These are phyloP conservation scores for Antedon mediterranea DNA, from an alignment of 53 echinoderm and acorn worm genomes.

Conservation along the genomic window DNA sequence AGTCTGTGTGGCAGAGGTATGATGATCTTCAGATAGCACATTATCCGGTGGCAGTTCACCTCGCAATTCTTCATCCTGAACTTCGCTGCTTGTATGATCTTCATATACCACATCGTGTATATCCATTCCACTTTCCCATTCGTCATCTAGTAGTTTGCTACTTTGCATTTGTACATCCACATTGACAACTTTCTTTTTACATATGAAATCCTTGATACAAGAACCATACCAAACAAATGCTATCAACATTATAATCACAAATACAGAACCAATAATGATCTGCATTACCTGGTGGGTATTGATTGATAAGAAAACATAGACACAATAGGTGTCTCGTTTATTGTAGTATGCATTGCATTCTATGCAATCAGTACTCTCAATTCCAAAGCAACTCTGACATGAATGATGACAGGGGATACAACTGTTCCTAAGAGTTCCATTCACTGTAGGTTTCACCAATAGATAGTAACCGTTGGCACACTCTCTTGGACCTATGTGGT, in stretches of 20 bases:
- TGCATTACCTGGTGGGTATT: background rate
- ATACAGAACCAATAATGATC: background rate
- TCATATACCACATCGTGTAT: background rate
- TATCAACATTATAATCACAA: background rate
- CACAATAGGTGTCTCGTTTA: slow-evolving; percentile 56
- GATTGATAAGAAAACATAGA: background rate
- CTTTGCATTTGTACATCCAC: background rate
- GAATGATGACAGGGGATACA: slow-evolving; percentile 51
- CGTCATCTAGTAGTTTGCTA: background rate
- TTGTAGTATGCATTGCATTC: slow-evolving; percentile 40
- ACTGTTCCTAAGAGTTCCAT: slow-evolving; percentile 39
- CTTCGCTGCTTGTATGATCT: too few relatives aligned
- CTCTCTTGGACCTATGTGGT: slow-evolving; percentile 51
- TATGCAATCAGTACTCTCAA: slow-evolving; percentile 35
- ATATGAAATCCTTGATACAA: background rate
- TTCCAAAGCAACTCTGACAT: slow-evolving; percentile 60
- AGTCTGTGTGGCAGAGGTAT: too few relatives aligned
- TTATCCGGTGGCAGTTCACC: too few relatives aligned
- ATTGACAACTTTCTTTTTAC: background rate
- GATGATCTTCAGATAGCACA: too few relatives aligned
- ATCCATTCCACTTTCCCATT: background rate
- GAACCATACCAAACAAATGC: background rate
- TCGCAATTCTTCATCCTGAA: too few relatives aligned
- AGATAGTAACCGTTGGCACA: slow-evolving; percentile 42
- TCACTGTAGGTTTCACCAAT: slow-evolving; percentile 19